These are phyloP conservation scores for Tychaedon coryphoeus DNA, from an alignment of 2,113 vertebrate genomes.

Conservation along the genomic window DNA sequence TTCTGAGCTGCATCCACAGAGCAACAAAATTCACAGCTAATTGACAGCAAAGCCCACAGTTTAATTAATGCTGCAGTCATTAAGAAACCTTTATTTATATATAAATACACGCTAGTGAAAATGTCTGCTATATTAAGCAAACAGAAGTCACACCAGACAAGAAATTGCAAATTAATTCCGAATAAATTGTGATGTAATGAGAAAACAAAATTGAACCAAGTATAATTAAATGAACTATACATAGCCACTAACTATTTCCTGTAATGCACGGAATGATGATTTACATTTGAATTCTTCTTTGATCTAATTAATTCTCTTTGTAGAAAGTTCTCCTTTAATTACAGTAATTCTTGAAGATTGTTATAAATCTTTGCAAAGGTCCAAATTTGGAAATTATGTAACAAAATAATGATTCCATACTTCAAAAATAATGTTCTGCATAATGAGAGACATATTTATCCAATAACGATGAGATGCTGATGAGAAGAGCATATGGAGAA, in stretches of 20 bases:
- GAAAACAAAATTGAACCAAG: conserved; percentile 30
- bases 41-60: background rate
- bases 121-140: conserved; percentile 19
- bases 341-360: background rate
- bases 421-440: conserved; percentile 28
- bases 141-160: conserved; percentile 41
- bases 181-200: background rate
- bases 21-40: background rate
- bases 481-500: conserved; percentile 21
- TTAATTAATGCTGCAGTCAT: background rate
- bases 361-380: background rate
- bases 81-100: conserved; percentile 29
- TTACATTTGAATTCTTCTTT: conserved; percentile 14
- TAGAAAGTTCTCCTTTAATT: conserved; percentile 27
- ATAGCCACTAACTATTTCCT: conserved; percentile 13
- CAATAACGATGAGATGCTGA: background rate
- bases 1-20: background rate
- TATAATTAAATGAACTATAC: conserved; percentile 27
- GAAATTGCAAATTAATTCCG: background rate
- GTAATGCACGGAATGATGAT: background rate
- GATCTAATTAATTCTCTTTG: conserved; percentile 25
- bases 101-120: background rate
- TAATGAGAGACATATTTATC: conserved; percentile 27
- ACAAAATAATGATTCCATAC: conserved; percentile 9
- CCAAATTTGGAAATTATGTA: conserved; percentile 29